Conservation (phyloP, 1,140 invertebrate species). For the Lasioglossum albipes region DNA sequence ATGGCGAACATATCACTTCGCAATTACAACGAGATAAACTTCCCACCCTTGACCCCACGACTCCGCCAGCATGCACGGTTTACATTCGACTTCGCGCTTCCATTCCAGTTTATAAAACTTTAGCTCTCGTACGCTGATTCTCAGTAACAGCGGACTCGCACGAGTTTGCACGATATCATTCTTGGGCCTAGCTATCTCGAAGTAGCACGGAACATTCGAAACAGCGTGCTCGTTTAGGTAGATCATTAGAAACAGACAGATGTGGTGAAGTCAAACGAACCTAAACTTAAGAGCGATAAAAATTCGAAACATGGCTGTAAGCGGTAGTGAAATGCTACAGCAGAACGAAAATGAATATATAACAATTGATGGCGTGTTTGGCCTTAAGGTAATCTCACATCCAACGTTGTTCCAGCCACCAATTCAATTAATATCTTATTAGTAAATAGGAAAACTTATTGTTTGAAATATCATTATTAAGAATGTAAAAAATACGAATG, state of each 20-base stretch:
- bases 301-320: no score
- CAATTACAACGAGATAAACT: conserved; percentile 65
- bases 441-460: no score
- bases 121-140: conserved; percentile 43
- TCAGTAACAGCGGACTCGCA: conserved; percentile 31
- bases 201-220: conserved; percentile 31
- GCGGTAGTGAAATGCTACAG: no score
- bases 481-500: no score
- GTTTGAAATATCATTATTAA: no score
- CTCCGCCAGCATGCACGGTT: conserved; percentile 46
- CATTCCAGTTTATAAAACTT: conserved; percentile 69
- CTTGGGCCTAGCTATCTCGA: background rate
- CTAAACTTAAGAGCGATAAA: background rate
- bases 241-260: background rate
- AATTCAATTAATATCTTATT: no score
- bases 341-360: no score
- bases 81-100: conserved; percentile 63
- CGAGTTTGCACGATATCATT: conserved; percentile 33
- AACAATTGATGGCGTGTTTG: no score
- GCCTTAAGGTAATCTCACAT: no score
- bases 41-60: conserved; percentile 65
- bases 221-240: background rate
- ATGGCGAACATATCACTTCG: conserved; percentile 65
- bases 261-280: background rate
- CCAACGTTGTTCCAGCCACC: no score